Base-by-base conservation (phyloP, 2,113 vertebrate species). In the Pteruthius melanotis region DNA sequence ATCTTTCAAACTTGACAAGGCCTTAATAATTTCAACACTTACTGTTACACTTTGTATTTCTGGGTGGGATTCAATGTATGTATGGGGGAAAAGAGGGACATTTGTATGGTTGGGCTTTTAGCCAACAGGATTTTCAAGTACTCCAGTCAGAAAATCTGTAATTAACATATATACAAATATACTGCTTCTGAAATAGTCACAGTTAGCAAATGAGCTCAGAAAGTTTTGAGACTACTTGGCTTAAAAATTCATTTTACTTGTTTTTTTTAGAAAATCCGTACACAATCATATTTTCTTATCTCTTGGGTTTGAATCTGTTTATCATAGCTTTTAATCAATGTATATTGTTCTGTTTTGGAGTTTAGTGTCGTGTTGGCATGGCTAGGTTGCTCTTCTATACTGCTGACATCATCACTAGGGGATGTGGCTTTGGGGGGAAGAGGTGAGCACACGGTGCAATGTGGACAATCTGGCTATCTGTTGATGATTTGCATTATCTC, bases 361-460 rank as follows among this genome's bases (percentile, higher is more conserved):
- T n/a, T 68, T 35, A 47, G 44, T 35, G 44, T 12, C 5, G 0
- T n/a, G 33, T n/a, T 68, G 33, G 23, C 5, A 0, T 35, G 64
- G 5, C 12, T 27, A 35, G 23, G 12, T 35, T 68, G 44, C 33
- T 49, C 44, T 35, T 27, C 12, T 14, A 15, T 27, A 20, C 33
- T 0, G 3, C 16, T 68, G 33, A 35, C 33, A 68, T 68, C 23
- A 27, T 27, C 33, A 14, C 31, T 66, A 22, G 31, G 40, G 31
- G 22, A 22, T 65, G 42, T n/a, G 31, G 44, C 44, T n/a, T n/a
- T n/a, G 16, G 31, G 64, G 7, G 16, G 16, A 66, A 66, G 31
- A 66, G 31, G 31, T 24, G 42, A 26, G 16, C 4, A 1, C 23
- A 26, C 1, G 1, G 3, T 0, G 2, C 15, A 8, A 2, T n/a